These are phyloP conservation scores for Struthidea cinerea DNA, from an alignment of 2,113 vertebrate species.

Conservation along the genomic window DNA sequence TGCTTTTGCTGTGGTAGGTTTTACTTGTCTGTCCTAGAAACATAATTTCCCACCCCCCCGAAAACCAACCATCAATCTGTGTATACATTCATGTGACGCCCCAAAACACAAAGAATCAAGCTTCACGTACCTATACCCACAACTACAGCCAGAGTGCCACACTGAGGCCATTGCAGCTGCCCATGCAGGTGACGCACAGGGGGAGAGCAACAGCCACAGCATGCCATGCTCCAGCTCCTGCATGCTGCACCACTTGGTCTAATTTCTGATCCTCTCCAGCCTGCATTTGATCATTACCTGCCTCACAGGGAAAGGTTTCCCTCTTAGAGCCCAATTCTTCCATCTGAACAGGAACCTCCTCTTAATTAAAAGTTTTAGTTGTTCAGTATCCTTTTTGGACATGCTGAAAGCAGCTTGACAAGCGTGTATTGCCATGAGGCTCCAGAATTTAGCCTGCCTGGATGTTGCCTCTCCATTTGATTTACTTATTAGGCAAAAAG, in stretches of 20 bases:
- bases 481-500: background rate
- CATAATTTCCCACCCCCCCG: background rate
- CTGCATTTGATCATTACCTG: background rate
- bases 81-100: background rate
- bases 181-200: background rate
- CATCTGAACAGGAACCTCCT: background rate
- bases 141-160: background rate
- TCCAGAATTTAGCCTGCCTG: background rate
- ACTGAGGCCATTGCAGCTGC: background rate
- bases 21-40: background rate
- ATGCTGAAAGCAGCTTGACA: background rate
- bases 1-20: background rate
- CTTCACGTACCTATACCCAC: background rate
- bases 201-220: background rate
- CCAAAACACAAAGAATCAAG: background rate
- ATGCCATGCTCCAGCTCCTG: background rate
- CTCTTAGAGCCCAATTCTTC: background rate
- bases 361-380: background rate
- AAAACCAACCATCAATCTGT: background rate
- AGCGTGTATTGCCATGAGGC: background rate
- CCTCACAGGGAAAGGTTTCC: background rate
- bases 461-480: background rate
- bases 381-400: background rate
- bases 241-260: fast-evolving
- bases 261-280: background rate